phyloP scores from a whole-genome alignment of 2,797 vertebrate species.

The Macropodus opercularis region DNA sequence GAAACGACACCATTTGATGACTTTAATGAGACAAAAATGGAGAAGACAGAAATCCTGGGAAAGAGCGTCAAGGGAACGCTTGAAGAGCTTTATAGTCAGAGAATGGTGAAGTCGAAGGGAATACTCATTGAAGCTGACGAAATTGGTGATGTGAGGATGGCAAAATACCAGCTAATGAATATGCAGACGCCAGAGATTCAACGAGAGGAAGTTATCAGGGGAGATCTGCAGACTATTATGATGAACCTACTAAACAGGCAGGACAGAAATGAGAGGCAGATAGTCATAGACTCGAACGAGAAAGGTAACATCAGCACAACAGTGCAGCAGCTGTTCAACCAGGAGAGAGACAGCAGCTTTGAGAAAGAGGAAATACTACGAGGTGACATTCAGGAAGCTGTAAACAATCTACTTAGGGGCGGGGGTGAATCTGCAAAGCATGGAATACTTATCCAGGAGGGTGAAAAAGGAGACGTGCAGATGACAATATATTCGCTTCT shows the following conservation, averaged over 20 bases:
- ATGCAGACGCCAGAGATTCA: conserved; percentile 89
- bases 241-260: conserved; percentile 87
- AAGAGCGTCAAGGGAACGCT: conserved; percentile 93
- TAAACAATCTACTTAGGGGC: conserved; percentile 85
- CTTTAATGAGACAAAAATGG: conserved; percentile 85
- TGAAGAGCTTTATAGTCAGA: conserved; percentile 87
- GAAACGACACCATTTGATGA: conserved; percentile 91
- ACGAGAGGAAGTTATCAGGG: conserved; percentile 88
- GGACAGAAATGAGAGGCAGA: conserved; percentile 77
- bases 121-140: conserved; percentile 91
- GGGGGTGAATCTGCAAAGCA: conserved; percentile 79
- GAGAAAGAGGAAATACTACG: conserved; percentile 88
- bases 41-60: conserved; percentile 88
- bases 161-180: conserved; percentile 94
- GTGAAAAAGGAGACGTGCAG: conserved; percentile 90
- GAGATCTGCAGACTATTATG: conserved; percentile 90
- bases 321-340: conserved; percentile 87
- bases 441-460: conserved; percentile 93
- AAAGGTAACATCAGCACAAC: conserved; percentile 88
- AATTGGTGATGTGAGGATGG: conserved; percentile 92
- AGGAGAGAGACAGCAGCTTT: conserved; percentile 74
- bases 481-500: conserved; percentile 95
- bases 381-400: conserved; percentile 89
- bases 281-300: conserved; percentile 87
- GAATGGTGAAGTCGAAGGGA: conserved; percentile 88